A percentile compares a stretch with the other conserved stretches of the same genome.
Evolutionary conservation across 2,888 invertebrate genomes (phyloP).

Genomic region (Leuctra nigra): DNA sequence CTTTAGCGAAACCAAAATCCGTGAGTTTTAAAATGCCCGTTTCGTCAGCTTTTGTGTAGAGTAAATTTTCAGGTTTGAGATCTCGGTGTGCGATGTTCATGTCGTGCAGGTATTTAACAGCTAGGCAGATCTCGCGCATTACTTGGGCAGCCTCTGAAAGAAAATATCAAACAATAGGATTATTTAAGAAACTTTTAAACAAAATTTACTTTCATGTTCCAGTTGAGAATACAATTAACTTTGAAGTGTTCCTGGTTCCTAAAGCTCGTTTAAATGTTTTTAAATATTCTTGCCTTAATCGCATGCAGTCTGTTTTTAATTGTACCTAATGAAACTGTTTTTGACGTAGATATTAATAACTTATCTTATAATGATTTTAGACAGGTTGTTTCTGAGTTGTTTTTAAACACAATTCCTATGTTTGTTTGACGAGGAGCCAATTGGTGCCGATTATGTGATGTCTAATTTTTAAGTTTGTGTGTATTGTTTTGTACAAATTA

Average conservation of each 20-base stretch:
- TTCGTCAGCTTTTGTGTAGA: conserved; percentile 66
- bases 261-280: not conserved
- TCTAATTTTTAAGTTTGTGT: no score
- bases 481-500: not conserved
- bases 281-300: no score
- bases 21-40: conserved; percentile 89
- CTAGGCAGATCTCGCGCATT: conserved; percentile 93
- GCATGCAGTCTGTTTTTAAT: not conserved
- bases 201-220: not conserved
- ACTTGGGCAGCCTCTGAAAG: conserved; percentile 82
- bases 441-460: no score
- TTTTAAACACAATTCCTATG: no score
- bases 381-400: no score
- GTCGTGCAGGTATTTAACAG: conserved; percentile 89
- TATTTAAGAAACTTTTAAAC: not conserved
- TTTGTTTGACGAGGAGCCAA: no score
- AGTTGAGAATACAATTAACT: not conserved
- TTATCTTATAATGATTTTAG: no score
- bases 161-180: conserved; percentile 13
- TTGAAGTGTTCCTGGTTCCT: not conserved
- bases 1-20: conserved; percentile 99
- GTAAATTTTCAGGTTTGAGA: conserved; percentile 94
- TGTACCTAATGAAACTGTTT: not conserved
- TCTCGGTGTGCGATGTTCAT: conserved; percentile 95
- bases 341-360: not conserved